Conservation (phyloP, 2,888 invertebrate species). For the Habroteleia sp. region DNA sequence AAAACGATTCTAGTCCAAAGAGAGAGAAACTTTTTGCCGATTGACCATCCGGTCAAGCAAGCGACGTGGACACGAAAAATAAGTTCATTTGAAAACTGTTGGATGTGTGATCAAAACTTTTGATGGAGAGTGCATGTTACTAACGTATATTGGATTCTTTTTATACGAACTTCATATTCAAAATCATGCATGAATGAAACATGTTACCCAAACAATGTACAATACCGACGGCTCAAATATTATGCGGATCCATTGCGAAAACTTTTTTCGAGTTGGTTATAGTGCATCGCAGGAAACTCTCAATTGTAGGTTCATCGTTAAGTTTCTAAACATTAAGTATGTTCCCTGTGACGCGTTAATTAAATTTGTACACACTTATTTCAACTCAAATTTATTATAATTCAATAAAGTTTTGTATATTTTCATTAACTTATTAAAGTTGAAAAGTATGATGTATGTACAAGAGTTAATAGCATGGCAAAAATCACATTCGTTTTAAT, state of each 20-base stretch:
- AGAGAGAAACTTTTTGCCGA: constrained; percentile 33
- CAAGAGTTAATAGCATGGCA: too few relatives aligned
- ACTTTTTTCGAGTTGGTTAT: not conserved
- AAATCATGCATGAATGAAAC: constrained; percentile 42
- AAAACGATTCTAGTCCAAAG: too few relatives aligned
- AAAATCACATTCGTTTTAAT: too few relatives aligned
- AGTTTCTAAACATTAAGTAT: not conserved
- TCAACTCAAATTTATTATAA: too few relatives aligned
- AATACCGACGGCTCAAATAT: constrained; percentile 15
- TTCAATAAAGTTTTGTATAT: too few relatives aligned
- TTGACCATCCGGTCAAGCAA: not conserved
- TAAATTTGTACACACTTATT: too few relatives aligned
- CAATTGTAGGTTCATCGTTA: constrained; percentile 1
- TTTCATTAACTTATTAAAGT: too few relatives aligned
- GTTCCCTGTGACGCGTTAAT: not conserved
- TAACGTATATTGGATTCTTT: constrained; percentile 35
- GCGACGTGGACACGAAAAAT: constrained; percentile 23
- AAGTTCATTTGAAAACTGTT: constrained; percentile 48
- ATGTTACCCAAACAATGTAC: constrained; percentile 8
- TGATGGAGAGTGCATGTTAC: constrained; percentile 20
- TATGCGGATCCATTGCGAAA: constrained; percentile 10
- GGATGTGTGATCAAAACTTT: constrained; percentile 36
- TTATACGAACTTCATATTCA: constrained; percentile 35
- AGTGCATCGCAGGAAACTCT: not conserved
- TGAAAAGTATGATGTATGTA: too few relatives aligned